These are phyloP conservation scores for Drosophila equinoxialis DNA, from an alignment of 1,140 invertebrate genomes.

Conservation along the genomic window DNA sequence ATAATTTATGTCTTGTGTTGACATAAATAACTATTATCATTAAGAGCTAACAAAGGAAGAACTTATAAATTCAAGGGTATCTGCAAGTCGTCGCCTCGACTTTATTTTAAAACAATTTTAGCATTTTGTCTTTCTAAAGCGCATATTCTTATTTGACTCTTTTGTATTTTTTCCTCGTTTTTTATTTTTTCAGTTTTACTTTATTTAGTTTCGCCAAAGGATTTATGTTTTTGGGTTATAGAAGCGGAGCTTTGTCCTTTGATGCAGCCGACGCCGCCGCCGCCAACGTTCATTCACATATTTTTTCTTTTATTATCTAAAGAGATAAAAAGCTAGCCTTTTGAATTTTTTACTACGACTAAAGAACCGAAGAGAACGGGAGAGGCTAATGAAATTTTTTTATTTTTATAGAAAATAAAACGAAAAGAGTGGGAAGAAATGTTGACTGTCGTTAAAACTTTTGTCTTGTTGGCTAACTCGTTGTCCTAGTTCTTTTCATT, in stretches of 20 bases:
- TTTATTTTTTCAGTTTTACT: conserved; percentile 22
- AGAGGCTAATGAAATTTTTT: neutral
- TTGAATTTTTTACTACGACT: neutral
- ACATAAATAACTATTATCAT: neutral
- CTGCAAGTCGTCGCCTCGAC: neutral
- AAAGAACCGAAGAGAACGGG: neutral
- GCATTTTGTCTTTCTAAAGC: neutral
- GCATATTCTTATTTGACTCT: neutral
- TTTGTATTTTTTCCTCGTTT: neutral
- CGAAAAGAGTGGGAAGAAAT: neutral
- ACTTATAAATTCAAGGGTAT: neutral
- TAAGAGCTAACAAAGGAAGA: neutral
- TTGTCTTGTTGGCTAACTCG: neutral
- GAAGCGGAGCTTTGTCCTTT: conserved; percentile 2
- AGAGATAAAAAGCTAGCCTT: conserved; percentile 8
- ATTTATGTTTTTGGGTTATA: conserved; percentile 8
- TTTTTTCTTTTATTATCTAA: neutral
- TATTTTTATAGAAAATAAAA: neutral
- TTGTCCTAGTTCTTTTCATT: conserved; percentile 2
- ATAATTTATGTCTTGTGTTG: too few species aligned
- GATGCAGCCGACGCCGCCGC: neutral
- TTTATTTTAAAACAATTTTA: neutral
- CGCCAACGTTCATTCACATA: neutral
- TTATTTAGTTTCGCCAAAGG: conserved; percentile 12
- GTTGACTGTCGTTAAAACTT: conserved; percentile 3